A percentile compares a stretch with the other conserved stretches of the same genome.
phyloP scores from a whole-genome alignment of 2,113 vertebrate genomes.

The Dromiciops gliroides region DNA sequence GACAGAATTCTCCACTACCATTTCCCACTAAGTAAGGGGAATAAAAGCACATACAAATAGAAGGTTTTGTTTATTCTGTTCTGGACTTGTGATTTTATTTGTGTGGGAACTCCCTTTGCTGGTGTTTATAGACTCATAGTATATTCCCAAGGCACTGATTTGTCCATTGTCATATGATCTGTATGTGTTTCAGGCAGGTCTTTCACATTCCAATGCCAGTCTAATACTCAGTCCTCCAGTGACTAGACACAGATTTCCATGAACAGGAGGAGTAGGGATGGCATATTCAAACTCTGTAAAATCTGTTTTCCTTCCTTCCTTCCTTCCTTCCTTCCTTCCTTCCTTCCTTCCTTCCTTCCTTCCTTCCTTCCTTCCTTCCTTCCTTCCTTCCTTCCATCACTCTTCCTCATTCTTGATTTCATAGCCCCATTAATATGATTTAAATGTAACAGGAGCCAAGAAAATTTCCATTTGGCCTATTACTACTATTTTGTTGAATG shows the following conservation, averaged over 20 bases:
- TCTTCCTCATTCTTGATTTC: not conserved
- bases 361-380: not conserved
- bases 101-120: not conserved
- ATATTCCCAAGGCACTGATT: not conserved
- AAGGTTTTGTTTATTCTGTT: not conserved
- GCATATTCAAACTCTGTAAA: not conserved
- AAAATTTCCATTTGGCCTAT: not conserved
- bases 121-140: not conserved
- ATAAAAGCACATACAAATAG: not conserved
- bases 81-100: not conserved
- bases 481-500: not conserved
- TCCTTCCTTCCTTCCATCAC: not conserved
- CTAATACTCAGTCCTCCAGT: not conserved
- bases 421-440: not conserved
- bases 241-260: not conserved
- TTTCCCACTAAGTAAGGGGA: not conserved
- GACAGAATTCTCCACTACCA: not conserved
- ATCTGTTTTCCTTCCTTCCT: too few species aligned
- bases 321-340: too few species aligned
- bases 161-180: not conserved
- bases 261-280: not conserved
- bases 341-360: too few species aligned
- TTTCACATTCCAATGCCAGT: not conserved
- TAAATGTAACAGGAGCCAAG: not conserved
- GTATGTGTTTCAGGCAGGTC: not conserved